Base-by-base conservation (phyloP, 1,140 invertebrate genomes). In the Parapsyche elsis region DNA sequence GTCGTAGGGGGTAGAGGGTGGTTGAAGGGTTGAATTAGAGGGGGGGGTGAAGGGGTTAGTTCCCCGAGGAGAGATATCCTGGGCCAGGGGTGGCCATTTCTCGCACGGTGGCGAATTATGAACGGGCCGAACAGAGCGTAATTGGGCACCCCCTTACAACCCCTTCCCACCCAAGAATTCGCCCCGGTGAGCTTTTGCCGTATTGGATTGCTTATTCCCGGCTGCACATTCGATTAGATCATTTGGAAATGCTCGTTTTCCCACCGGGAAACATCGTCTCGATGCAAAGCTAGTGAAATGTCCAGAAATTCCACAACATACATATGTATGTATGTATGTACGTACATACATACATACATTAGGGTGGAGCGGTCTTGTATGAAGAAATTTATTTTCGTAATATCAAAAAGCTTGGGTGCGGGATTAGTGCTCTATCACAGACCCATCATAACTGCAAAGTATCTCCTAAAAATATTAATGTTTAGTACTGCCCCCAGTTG, bases 51-150 rank as follows among this genome's bases (percentile, higher is more conserved):
- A 19, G 26, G 10, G 38, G n/a, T 45, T 19, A 12, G 23, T 53
- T 74, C 73, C 49, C 73, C 19, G 10, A 76, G 73, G 73, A 57
- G 46, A 76, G 46, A 76, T 76, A 38, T 59, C 73, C 46, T 46
- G 57, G 46, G 23, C 57, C 19, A 57, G 73, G 73, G 46, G 46
- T 57, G 73, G 24, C 46, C 46, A 57, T 23, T 57, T 24, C 64
- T 67, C 64, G 9, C 5, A 12, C 24, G 19, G 64, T 0, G 64
- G 64, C 64, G 64, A 67, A 67, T 67, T 67, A 67, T 24, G 64
- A 14, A 19, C 59, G 59, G 64, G 9, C 59, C 59, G 59, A 53
- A 53, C 59, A 23, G n/a, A 21, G 21, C 24, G 21, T 67, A 67
- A 67, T 67, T 67, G 64, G 24, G 24, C 64, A 61, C n/a, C 59